Percentiles rank a stretch among this genome's conserved stretches.
Conservation (phyloP, 2,888 invertebrate genomes). For the Sphecodes monilicornis region DNA sequence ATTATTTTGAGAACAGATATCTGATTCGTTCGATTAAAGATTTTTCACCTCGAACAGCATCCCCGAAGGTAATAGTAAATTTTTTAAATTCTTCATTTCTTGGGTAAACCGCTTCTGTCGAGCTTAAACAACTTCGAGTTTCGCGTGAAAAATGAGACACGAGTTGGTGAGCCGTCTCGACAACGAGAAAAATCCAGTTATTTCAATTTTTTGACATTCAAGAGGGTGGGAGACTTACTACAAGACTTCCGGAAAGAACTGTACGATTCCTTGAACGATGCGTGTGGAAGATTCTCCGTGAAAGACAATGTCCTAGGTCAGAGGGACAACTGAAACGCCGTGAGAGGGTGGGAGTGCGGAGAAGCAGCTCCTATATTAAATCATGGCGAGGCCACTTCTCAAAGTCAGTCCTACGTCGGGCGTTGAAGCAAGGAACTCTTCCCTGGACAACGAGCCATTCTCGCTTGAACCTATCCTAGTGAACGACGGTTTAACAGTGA, state of each 20-base stretch:
- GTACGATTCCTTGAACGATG: conserved; percentile 30
- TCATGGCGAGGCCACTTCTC: conserved; percentile 79
- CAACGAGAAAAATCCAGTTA: not conserved
- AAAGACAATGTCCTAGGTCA: conserved; percentile 66
- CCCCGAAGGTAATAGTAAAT: no score
- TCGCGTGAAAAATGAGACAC: not conserved
- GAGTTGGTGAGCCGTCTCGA: not conserved
- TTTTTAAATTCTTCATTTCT: not conserved
- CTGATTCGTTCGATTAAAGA: not conserved
- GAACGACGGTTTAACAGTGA: conserved; percentile 3
- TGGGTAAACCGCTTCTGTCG: not conserved
- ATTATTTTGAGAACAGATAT: no score
- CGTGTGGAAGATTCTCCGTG: conserved; percentile 53
- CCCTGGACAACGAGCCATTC: conserved; percentile 2
- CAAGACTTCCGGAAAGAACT: not conserved
- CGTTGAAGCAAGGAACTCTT: conserved; percentile 58
- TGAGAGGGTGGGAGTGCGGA: conserved; percentile 74
- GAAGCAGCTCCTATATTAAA: conserved; percentile 81
- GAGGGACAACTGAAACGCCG: conserved; percentile 70
- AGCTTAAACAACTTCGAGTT: not conserved
- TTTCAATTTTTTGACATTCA: not conserved
- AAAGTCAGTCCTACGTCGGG: conserved; percentile 77
- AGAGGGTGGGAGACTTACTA: not conserved
- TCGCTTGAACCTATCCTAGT: not conserved
- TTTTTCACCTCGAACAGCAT: not conserved